Evolutionary conservation across 2,888 invertebrate genomes (phyloP), one percentile per base, ranked within the genome.

Genomic region (Agrochola circellaris): DNA sequence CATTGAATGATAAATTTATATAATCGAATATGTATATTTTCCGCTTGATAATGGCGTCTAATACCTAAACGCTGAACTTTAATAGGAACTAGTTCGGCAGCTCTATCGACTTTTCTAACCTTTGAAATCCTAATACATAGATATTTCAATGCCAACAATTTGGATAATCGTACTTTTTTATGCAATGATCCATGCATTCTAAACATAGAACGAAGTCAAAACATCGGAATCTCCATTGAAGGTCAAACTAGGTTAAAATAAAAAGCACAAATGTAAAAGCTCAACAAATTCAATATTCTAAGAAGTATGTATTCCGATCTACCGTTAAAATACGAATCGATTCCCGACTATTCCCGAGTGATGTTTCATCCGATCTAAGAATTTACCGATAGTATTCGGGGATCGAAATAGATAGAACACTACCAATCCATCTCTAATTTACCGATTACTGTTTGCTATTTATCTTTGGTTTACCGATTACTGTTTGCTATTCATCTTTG

Each of bases 311-410:
- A 74, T 82, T 75, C 45, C 11, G 17, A 79, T 68, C 38, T 69
- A 68, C 67, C 45, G 61, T 74, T 82, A 72, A 75, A 73, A 60
- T 34, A 45, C 26, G 20, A 48, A 75, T 81, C 64, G 83, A 76
- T 73, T 61, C 30, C 23, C 66, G 23, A 66, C 61, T 80, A 76
- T 71, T 61, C 30, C 23, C 66, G 23, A 66, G 20, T 23, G 60
- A 68, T 72, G 42, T 75, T 69, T 69, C 26, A 58, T 66, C 11
- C 26, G 58, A 68, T 62, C 30, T 66, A 34, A 30, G 54, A 81
- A 75, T 61, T 48, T 34, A 62, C 26, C 34, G 69, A 85, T 67
- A 73, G 13, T 23, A 20, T 64, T 61, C 77, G 58, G 20, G 23
- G 69, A 79, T 79, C 38, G 48, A 72, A 72, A 82, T 79, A 74